Evolutionary conservation across 2,888 invertebrate genomes (phyloP).

Genomic region (Thera obeliscata): DNA sequence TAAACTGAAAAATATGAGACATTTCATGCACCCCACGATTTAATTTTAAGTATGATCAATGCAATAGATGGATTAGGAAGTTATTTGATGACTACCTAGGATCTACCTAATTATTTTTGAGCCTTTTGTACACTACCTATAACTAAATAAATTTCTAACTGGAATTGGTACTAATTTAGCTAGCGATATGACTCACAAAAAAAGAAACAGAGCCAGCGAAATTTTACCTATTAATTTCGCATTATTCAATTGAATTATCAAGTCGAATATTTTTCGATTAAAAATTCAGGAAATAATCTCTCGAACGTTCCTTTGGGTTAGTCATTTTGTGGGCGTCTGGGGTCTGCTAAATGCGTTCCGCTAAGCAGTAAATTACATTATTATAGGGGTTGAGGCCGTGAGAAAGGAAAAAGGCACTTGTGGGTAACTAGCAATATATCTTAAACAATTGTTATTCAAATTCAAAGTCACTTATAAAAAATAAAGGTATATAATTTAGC

Average conservation of each 20-base stretch:
- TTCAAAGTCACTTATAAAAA: neutral
- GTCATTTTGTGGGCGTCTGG: constrained; percentile 27
- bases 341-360: constrained; percentile 31
- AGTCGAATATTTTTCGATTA: neutral
- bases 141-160: too few relatives aligned
- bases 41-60: too few relatives aligned
- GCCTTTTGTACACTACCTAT: too few relatives aligned
- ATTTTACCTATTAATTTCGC: neutral
- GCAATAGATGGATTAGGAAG: too few relatives aligned
- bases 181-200: too few relatives aligned
- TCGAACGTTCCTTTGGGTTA: constrained; percentile 19
- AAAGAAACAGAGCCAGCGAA: too few relatives aligned
- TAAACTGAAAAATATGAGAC: too few relatives aligned
- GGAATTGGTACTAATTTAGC: too few relatives aligned
- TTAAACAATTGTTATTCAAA: neutral
- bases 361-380: constrained; percentile 28
- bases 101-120: too few relatives aligned
- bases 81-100: too few relatives aligned
- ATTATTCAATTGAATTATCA: neutral
- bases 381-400: constrained; percentile 8
- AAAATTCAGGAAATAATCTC: constrained; percentile 1
- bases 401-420: constrained; percentile 4
- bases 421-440: neutral
- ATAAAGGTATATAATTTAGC: neutral
- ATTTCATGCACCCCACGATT: too few relatives aligned